Conservation (phyloP, 2,888 invertebrate species). For the Drosophila meridiana region DNA sequence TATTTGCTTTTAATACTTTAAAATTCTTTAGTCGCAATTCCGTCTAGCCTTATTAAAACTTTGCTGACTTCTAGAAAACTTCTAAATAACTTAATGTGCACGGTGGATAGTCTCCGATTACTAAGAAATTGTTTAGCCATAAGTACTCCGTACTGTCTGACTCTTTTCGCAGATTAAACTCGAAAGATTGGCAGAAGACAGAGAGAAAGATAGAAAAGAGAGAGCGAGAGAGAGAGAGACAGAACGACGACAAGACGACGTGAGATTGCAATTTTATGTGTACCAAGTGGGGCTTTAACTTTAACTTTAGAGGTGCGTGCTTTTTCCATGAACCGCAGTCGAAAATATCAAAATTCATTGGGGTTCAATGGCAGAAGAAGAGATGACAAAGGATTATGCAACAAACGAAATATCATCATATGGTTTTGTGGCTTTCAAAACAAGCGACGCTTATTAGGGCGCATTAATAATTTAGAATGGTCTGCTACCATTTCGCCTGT, state of each 20-base stretch:
- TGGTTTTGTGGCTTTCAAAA: slow-evolving; percentile 49
- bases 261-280: slow-evolving; percentile 77
- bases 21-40: background rate
- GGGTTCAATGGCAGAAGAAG: slow-evolving; percentile 64
- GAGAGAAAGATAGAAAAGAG: background rate
- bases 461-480: slow-evolving; percentile 74
- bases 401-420: slow-evolving; percentile 73
- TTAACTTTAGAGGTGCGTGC: slow-evolving; percentile 19
- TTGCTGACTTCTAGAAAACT: background rate
- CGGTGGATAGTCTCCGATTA: slow-evolving; percentile 42
- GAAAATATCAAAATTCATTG: slow-evolving; percentile 38
- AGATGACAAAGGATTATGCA: slow-evolving; percentile 69
- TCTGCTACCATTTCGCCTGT: slow-evolving; percentile 60
- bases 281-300: slow-evolving; percentile 50
- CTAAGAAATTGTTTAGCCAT: slow-evolving; percentile 60
- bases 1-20: background rate
- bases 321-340: slow-evolving; percentile 2
- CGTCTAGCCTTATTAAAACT: background rate
- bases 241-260: slow-evolving; percentile 33
- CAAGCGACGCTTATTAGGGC: slow-evolving; percentile 61
- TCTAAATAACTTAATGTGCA: slow-evolving; percentile 18
- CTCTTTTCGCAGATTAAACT: slow-evolving; percentile 54
- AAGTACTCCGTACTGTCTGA: slow-evolving; percentile 19
- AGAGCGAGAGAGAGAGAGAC: background rate
- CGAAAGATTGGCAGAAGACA: slow-evolving; percentile 61